A percentile compares a stretch with the other conserved stretches of the same genome.
Conservation (phyloP, 2,888 invertebrate genomes). For the Camponotus fellah region DNA sequence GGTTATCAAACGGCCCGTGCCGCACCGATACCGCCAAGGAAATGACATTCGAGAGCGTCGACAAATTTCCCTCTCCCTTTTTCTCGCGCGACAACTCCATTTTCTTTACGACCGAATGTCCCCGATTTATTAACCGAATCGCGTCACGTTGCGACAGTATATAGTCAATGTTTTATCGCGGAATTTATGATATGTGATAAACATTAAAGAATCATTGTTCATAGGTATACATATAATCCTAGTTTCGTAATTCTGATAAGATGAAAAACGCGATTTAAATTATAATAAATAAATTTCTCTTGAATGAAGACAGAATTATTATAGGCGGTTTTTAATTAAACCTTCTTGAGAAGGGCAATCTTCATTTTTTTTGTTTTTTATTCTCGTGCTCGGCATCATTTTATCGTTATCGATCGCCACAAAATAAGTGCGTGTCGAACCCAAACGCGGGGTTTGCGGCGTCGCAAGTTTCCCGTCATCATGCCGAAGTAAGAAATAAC, state of each 20-base stretch:
- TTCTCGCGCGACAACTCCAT: slow-evolving; percentile 34
- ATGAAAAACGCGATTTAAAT: neutral
- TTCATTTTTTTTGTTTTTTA: neutral
- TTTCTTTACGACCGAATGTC: slow-evolving; percentile 41
- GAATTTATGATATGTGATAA: slow-evolving; percentile 1
- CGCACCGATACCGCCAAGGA: slow-evolving; percentile 55
- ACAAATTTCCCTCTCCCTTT: slow-evolving; percentile 50
- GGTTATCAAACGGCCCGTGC: slow-evolving; percentile 62
- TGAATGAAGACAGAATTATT: too few relatives aligned
- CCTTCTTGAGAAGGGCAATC: neutral
- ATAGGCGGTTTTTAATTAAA: neutral
- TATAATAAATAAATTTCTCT: neutral
- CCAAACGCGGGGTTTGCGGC: neutral
- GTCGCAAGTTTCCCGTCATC: slow-evolving; percentile 26
- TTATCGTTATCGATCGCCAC: neutral
- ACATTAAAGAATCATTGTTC: slow-evolving; percentile 1
- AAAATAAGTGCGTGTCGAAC: neutral
- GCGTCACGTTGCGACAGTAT: neutral
- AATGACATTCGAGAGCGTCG: slow-evolving; percentile 63
- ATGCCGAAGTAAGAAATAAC: slow-evolving; percentile 32
- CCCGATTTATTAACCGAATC: slow-evolving; percentile 40
- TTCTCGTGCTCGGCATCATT: neutral
- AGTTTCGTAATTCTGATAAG: neutral
- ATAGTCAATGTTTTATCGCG: slow-evolving; percentile 5
- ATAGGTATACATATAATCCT: neutral